phyloP scores from a whole-genome alignment of 2,113 vertebrate species.

The Manacus vitellinus region DNA sequence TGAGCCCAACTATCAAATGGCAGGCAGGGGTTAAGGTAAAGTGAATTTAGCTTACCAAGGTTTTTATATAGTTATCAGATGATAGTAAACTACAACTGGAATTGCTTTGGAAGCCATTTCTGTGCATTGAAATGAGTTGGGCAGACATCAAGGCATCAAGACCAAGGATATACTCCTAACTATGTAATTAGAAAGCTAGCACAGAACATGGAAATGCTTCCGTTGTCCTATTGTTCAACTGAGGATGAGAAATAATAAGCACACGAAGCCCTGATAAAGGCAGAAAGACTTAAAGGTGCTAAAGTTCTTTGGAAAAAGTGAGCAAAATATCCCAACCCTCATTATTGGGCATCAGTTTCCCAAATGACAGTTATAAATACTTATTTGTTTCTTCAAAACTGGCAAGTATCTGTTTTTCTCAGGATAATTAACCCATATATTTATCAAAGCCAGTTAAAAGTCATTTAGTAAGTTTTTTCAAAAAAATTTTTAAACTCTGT shows the following conservation, averaged over 20 bases:
- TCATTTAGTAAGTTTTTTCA: rapidly evolving
- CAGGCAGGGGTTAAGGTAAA: background rate
- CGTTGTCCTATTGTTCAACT: background rate
- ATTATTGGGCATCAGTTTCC: background rate
- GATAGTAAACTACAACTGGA: background rate
- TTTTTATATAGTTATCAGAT: background rate
- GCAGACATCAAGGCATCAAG: background rate
- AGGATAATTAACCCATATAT: background rate
- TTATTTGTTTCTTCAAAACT: background rate
- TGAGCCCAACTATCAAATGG: background rate
- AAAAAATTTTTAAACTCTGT: background rate
- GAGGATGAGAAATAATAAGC: background rate
- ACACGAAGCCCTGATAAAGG: background rate
- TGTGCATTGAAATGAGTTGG: background rate
- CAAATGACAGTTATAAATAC: background rate
- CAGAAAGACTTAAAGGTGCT: background rate
- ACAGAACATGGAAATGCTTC: background rate
- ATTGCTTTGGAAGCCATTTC: background rate
- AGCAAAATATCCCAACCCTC: background rate
- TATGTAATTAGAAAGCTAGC: background rate
- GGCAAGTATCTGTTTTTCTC: background rate
- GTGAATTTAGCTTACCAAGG: background rate
- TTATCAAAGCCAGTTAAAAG: background rate
- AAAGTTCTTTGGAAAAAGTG: background rate
- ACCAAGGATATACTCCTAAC: background rate